Evolutionary conservation across 2,113 vertebrate genomes (phyloP).

Genomic region (Bostrychus sinensis): DNA sequence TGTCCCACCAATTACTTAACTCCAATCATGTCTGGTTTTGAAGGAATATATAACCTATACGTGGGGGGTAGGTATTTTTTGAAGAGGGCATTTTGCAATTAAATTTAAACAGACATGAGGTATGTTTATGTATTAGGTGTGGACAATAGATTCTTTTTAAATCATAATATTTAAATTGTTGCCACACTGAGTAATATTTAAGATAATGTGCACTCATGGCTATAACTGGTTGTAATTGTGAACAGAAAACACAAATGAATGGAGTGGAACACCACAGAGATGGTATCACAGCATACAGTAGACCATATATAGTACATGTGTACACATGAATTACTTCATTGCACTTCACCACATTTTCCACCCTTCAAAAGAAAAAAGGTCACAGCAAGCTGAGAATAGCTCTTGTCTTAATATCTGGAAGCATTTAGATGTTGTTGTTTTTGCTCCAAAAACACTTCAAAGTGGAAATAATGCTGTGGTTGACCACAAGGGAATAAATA

Average conservation of each 20-base stretch:
- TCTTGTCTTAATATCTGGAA: conserved; percentile 78
- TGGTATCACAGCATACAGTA: conserved; percentile 37
- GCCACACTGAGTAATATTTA: conserved; percentile 45
- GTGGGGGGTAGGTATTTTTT: too few species aligned
- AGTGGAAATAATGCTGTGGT: conserved; percentile 80
- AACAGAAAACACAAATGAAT: conserved; percentile 36
- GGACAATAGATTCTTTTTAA: conserved; percentile 11
- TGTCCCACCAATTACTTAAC: too few species aligned
- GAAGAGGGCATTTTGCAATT: too few species aligned
- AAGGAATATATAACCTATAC: too few species aligned
- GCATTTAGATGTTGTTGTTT: conserved; percentile 76
- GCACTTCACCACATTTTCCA: conserved; percentile 48
- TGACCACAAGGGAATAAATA: conserved; percentile 87
- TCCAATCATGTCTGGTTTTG: too few species aligned
- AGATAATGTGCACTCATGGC: conserved; percentile 40
- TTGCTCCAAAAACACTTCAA: conserved; percentile 81
- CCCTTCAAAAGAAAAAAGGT: conserved; percentile 34
- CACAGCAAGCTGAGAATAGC: conserved; percentile 53
- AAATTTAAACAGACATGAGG: neutral
- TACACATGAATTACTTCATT: conserved; percentile 55
- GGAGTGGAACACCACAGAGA: conserved; percentile 37
- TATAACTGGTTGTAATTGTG: conserved; percentile 49
- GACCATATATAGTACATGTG: conserved; percentile 38
- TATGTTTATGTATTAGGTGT: conserved; percentile 34
- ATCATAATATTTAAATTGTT: conserved; percentile 40